These are phyloP conservation scores for Diceros bicornis DNA, from an alignment of 2,797 vertebrate genomes.

Conservation along the genomic window DNA sequence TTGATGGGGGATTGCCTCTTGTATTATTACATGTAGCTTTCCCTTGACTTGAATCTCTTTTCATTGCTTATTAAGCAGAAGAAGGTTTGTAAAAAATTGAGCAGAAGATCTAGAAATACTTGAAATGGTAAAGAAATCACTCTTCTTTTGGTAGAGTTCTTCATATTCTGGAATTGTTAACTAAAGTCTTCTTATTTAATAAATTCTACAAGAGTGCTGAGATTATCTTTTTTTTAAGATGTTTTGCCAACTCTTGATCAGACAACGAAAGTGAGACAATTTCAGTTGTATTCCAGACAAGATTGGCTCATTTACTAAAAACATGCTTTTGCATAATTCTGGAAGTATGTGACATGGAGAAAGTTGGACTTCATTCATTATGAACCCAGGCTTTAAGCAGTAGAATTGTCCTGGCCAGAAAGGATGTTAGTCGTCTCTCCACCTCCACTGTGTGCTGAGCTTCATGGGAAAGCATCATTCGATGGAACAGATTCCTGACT, in stretches of 20 bases:
- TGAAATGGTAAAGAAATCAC: conserved; percentile 12
- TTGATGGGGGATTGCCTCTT: neutral
- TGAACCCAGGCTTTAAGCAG: neutral
- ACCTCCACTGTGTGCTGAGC: neutral
- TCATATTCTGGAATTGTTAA: conserved; percentile 28
- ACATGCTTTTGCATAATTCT: conserved; percentile 45
- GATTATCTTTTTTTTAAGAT: conserved; percentile 47
- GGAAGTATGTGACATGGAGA: conserved; percentile 41
- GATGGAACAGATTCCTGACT: conserved; percentile 49
- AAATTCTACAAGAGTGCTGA: neutral
- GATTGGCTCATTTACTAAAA: conserved; percentile 43
- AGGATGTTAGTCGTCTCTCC: neutral
- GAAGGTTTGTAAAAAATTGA: neutral
- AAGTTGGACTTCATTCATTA: conserved; percentile 58
- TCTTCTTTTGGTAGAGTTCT: neutral
- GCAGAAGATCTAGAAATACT: conserved; percentile 11
- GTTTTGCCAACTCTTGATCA: conserved; percentile 49
- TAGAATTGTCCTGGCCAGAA: conserved; percentile 1
- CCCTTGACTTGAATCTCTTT: neutral
- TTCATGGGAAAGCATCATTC: conserved; percentile 60
- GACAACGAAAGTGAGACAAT: conserved; percentile 28
- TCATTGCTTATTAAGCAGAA: neutral
- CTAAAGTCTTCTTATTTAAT: conserved; percentile 3
- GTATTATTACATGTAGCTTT: neutral
- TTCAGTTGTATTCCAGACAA: conserved; percentile 58